phyloP scores from a whole-genome alignment of 2,888 invertebrate genomes.

The Drosophila mulleri region DNA sequence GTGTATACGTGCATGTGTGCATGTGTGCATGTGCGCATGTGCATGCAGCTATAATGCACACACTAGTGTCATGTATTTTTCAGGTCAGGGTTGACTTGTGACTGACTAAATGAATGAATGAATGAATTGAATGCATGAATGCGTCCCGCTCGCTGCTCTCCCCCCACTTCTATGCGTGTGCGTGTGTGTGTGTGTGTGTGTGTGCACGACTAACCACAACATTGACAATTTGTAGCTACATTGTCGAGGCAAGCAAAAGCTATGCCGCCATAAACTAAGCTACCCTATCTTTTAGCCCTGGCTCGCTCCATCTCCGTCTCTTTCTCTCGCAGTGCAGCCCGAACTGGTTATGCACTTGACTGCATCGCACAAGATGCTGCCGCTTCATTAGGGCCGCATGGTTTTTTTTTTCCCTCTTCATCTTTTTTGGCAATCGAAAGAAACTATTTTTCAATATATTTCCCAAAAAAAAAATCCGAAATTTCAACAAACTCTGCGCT shows the following conservation, averaged over 20 bases:
- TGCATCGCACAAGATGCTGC: slow-evolving; percentile 35
- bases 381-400: slow-evolving; percentile 57
- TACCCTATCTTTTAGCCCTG: neutral
- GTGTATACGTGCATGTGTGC: slow-evolving; percentile 7
- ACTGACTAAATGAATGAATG: slow-evolving; percentile 79
- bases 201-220: slow-evolving; percentile 77
- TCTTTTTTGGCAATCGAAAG: slow-evolving; percentile 41
- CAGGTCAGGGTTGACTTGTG: slow-evolving; percentile 85
- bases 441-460: slow-evolving; percentile 20
- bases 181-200: slow-evolving; percentile 35
- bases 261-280: slow-evolving; percentile 38
- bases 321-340: slow-evolving; percentile 34
- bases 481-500: slow-evolving; percentile 32
- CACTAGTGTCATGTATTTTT: slow-evolving; percentile 73
- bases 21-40: neutral
- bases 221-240: slow-evolving; percentile 73
- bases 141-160: slow-evolving; percentile 63
- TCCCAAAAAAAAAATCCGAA: neutral
- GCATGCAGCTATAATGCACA: slow-evolving; percentile 56
- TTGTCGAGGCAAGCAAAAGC: slow-evolving; percentile 25
- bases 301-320: slow-evolving; percentile 8
- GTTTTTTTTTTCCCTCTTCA: slow-evolving; percentile 2
- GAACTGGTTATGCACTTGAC: slow-evolving; percentile 65
- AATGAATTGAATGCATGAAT: slow-evolving; percentile 78
- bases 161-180: slow-evolving; percentile 19